Conservation (phyloP, 2,113 vertebrate species). For the Solea senegalensis region DNA sequence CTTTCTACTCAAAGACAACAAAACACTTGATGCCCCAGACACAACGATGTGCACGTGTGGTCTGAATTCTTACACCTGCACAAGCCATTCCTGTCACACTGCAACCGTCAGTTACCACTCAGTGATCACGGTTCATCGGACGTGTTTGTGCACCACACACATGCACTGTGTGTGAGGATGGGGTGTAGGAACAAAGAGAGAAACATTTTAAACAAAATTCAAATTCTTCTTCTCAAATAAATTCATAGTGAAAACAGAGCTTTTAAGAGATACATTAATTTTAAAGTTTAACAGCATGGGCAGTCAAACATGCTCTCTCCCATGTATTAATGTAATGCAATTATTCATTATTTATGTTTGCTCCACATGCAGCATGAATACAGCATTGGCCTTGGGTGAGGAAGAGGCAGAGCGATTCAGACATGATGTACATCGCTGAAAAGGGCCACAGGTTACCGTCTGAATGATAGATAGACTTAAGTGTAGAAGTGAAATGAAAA, state of each 20-base stretch:
- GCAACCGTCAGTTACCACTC: conserved; percentile 22
- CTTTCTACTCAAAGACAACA: conserved; percentile 24
- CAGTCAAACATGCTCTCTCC: conserved; percentile 29
- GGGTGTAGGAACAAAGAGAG: background rate
- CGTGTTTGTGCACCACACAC: background rate
- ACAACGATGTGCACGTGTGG: conserved; percentile 37
- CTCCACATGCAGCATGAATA: conserved; percentile 43
- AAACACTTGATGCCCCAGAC: conserved; percentile 10
- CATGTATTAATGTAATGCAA: conserved; percentile 44
- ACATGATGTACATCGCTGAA: conserved; percentile 26
- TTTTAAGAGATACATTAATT: conserved; percentile 20
- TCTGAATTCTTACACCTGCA: conserved; percentile 40
- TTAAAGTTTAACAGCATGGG: conserved; percentile 24
- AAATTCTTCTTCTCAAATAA: background rate
- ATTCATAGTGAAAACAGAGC: conserved; percentile 3
- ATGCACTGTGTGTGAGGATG: background rate
- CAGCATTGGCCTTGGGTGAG: conserved; percentile 30
- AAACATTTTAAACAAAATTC: conserved; percentile 7
- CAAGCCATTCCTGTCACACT: conserved; percentile 33
- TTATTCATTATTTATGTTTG: conserved; percentile 60
- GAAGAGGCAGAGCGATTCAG: conserved; percentile 17
- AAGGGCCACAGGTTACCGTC: conserved; percentile 21
- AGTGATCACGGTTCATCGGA: conserved; percentile 13
- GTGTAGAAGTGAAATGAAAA: conserved; percentile 37
- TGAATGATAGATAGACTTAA: conserved; percentile 39